phyloP scores from a whole-genome alignment of 1,140 invertebrate species.

The Meloidogyne floridensis region DNA sequence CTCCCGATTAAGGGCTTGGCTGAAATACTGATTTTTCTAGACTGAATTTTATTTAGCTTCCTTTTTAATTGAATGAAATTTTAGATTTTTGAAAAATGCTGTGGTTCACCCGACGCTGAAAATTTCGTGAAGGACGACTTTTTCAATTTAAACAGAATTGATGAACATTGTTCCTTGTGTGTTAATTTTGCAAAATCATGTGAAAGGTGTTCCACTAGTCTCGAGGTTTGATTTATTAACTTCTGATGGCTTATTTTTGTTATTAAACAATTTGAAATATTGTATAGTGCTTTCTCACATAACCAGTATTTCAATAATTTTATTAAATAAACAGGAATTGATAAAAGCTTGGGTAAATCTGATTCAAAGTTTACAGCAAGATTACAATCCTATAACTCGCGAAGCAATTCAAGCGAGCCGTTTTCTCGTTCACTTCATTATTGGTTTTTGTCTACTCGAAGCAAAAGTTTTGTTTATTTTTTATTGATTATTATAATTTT shows the following conservation, averaged over 20 bases:
- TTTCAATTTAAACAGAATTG: constrained; percentile 11
- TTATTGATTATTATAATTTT: neutral
- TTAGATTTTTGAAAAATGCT: constrained; percentile 26
- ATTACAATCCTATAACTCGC: neutral
- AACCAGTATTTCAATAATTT: neutral
- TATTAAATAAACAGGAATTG: constrained; percentile 27
- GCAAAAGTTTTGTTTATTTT: constrained; percentile 6
- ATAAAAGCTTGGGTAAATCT: constrained; percentile 13
- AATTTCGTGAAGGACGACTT: constrained; percentile 22
- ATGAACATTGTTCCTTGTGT: constrained; percentile 18
- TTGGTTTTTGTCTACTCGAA: constrained; percentile 32
- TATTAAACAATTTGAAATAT: neutral
- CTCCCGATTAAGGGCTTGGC: too few relatives aligned
- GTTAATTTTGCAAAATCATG: constrained; percentile 21
- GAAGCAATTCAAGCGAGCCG: constrained; percentile 8
- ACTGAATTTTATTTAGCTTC: too few relatives aligned
- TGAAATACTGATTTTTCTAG: too few relatives aligned
- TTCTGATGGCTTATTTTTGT: neutral
- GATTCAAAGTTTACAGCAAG: neutral
- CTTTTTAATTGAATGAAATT: constrained; percentile 8
- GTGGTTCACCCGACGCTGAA: neutral
- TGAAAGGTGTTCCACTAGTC: constrained; percentile 7
- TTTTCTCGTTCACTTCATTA: constrained; percentile 13
- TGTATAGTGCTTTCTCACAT: too few relatives aligned
- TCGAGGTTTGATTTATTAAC: constrained; percentile 20